Evolutionary conservation across 2,888 invertebrate genomes (phyloP).

Genomic region (Perizoma affinitatum): DNA sequence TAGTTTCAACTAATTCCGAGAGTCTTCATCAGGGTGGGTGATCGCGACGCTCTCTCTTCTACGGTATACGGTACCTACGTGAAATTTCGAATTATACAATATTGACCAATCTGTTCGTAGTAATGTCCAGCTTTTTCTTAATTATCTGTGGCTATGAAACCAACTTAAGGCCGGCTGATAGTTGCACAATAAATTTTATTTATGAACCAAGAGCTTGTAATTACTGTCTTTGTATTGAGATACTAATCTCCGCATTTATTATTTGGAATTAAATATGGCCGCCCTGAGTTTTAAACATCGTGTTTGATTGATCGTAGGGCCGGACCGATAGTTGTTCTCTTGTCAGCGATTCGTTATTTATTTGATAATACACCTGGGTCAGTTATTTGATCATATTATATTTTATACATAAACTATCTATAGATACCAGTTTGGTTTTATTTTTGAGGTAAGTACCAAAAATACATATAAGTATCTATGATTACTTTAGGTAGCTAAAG

Average conservation of each 20-base stretch:
- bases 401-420: not conserved
- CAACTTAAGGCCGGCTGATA: conserved; percentile 18
- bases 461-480: no score
- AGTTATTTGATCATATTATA: conserved; percentile 4
- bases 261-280: conserved; percentile 27
- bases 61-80: no score
- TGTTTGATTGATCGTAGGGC: conserved; percentile 21
- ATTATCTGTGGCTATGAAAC: conserved; percentile 6
- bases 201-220: conserved; percentile 32
- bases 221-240: conserved; percentile 33
- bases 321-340: conserved; percentile 13
- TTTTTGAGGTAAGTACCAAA: conserved; percentile 3
- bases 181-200: conserved; percentile 30
- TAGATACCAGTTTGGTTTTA: not conserved
- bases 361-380: conserved; percentile 18
- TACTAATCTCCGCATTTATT: conserved; percentile 30
- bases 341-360: conserved; percentile 22
- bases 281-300: conserved; percentile 14
- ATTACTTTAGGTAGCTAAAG: no score
- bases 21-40: no score
- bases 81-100: no score
- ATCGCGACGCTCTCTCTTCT: no score
- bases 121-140: no score
- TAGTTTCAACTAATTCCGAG: not conserved
- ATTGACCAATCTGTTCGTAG: no score